Percentiles rank a stretch among this genome's conserved stretches.
These are phyloP conservation scores for Coleophora flavipennella DNA, from an alignment of 2,888 invertebrate species.

Conservation along the genomic window DNA sequence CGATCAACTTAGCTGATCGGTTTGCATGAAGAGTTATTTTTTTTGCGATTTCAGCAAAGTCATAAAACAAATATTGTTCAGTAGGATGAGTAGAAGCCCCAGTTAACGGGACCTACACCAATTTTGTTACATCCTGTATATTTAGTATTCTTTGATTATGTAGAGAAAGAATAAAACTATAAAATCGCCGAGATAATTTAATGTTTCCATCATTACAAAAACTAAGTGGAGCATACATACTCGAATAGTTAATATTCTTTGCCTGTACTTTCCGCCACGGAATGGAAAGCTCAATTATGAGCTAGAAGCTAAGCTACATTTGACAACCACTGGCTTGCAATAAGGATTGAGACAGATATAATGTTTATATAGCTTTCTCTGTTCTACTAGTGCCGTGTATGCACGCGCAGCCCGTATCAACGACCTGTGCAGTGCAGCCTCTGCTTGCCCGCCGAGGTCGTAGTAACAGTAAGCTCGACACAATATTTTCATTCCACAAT, in stretches of 20 bases:
- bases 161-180: background rate
- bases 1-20: no score
- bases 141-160: no score
- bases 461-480: slow-evolving; percentile 43
- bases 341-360: slow-evolving; percentile 32
- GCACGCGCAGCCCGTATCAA: slow-evolving; percentile 44
- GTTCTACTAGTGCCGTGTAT: slow-evolving; percentile 40
- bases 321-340: slow-evolving; percentile 23
- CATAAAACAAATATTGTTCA: no score
- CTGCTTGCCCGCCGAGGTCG: slow-evolving; percentile 36
- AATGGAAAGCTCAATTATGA: no score
- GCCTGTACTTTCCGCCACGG: background rate
- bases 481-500: slow-evolving; percentile 61
- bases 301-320: background rate
- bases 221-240: no score
- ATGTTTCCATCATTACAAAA: background rate
- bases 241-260: background rate
- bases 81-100: no score
- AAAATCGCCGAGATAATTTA: background rate
- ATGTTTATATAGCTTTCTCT: slow-evolving; percentile 55
- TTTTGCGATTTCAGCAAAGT: no score
- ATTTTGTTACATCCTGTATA: no score
- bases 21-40: no score
- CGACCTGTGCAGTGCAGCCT: slow-evolving; percentile 52
- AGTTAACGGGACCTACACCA: no score